Base-by-base conservation (phyloP, 2,113 vertebrate genomes). In the Mohoua ochrocephala region DNA sequence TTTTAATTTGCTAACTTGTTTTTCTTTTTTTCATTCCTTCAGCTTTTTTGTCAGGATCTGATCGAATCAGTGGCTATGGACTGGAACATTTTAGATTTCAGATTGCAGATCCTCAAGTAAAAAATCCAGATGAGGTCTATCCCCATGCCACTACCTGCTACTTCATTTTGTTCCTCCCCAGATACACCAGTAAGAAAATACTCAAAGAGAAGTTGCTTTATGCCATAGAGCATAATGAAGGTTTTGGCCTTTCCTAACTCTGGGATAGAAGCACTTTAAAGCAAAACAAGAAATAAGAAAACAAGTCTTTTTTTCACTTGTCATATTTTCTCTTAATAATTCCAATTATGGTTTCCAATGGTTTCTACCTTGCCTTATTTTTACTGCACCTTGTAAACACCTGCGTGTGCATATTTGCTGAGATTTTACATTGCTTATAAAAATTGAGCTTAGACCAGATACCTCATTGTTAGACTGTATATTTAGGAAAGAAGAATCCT, bases 41-140 rank as follows among this genome's bases (percentile, higher is more conserved):
- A 98, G 98, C 5, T 49, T 98, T 98, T 92, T 47, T 98, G 56
- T 78, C 97, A 78, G 98, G 96, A 79, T 97, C 83, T 39, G 92
- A 96, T 87, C 94, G 69, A 83, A 83, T 98, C 41, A 53, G 84
- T 84, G 81, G 31, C 6, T 68, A 28, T 57, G 65, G 24, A 47
- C 54, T 94, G 52, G 61, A 87, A 33, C 2, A 3, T 52, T 93
- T 96, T 31, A 7, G 0, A 13, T 89, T 98, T 44, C 3, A 0
- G 1, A 97, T 98, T 86, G 3, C 0, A 47, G 83, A 91, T n/a
- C 7, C 23, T 67, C 2, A 8, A 30, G 4, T 0, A 56, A 2
- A 30, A 57, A 76, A 98, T 61, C 78, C 97, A 76, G 97, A 98
- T 49, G n/a, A 70, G 16, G 4, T 5, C 13, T 85, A 17, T 65